Conservation (phyloP, 2,888 invertebrate species). For the Polia nebulosa region DNA sequence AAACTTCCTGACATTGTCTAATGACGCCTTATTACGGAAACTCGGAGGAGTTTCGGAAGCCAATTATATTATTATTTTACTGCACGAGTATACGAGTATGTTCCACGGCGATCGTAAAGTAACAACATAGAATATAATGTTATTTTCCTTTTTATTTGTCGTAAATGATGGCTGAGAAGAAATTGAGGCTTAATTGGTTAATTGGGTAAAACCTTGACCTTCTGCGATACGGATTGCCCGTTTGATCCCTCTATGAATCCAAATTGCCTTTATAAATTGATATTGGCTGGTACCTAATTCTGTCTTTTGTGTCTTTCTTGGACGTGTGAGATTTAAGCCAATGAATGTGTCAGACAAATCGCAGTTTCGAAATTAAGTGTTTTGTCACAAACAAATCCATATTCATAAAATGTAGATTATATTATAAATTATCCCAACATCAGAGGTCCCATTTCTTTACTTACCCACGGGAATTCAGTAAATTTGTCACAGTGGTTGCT, state of each 20-base stretch:
- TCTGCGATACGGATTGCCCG: not conserved
- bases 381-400: slow-evolving; percentile 24
- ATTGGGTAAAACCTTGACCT: slow-evolving; percentile 4
- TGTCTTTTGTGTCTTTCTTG: not conserved
- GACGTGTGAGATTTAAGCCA: not conserved
- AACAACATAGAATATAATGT: slow-evolving; percentile 9
- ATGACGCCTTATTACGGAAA: slow-evolving; percentile 44
- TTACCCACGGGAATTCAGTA: slow-evolving; percentile 52
- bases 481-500: slow-evolving; percentile 58
- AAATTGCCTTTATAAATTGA: slow-evolving; percentile 6
- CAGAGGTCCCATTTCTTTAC: slow-evolving; percentile 43
- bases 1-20: slow-evolving; percentile 36
- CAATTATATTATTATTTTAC: slow-evolving; percentile 49
- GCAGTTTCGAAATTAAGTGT: not conserved
- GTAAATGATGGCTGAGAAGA: slow-evolving; percentile 1
- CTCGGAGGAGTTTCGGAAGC: slow-evolving; percentile 30
- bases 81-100: not conserved
- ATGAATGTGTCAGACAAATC: not conserved
- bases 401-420: slow-evolving; percentile 35
- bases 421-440: slow-evolving; percentile 43
- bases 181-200: slow-evolving; percentile 17
- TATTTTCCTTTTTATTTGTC: not conserved
- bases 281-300: not conserved
- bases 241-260: slow-evolving; percentile 9
- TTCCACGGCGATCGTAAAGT: slow-evolving; percentile 15